Base-by-base conservation (phyloP, 2,888 invertebrate genomes). In the Acleris holmiana region DNA sequence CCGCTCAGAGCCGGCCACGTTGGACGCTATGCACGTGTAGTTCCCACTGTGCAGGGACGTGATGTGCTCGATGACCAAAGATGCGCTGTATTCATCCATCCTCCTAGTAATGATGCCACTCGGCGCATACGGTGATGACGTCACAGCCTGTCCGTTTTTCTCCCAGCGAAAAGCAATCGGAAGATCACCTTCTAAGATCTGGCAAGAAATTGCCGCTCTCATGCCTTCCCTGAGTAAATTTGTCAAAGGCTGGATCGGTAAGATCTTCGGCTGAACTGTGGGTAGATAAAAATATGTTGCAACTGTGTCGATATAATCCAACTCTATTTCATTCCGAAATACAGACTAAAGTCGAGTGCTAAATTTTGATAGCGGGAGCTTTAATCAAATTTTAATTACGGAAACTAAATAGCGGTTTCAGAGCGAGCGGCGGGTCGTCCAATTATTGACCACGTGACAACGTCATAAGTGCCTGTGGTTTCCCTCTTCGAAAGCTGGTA, bases 121-220 rank as follows among this genome's bases (percentile, higher is more conserved):
- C 41, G 91, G 84, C 1, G 91, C 89, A 71, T 91, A 93, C 57
- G 94, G 94, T 6, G 95, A 94, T 75, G 94, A 94, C 71, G 94
- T 94, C 74, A 97, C 94, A 5, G 95, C 94, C 80, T 96, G 96
- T 53, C 96, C 97, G 84, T 98, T 97, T 86, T 98, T 96, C 80
- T 97, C 97, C 98, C 98, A 99, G 60, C 96, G 95, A 89, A 98
- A 97, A 72, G 96, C 96, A 74, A 98, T 96, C 54, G 98, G 98
- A 76, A 97, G 94, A 91, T 98, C 98, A 21, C 98, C 98, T 89
- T 98, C 97, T 82, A 97, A 94, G 83, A 98, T 97, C 90, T 97
- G 96, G 85, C 98, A 98, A 72, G 97, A 96, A 82, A 98, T 97
- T 67, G 97, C 97, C 40, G 97, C 97, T 73, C 98, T 93, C 95